A percentile compares a stretch with the other conserved stretches of the same genome.
Evolutionary conservation across 1,140 invertebrate species (phyloP).

Genomic region (Cydia strobilella): DNA sequence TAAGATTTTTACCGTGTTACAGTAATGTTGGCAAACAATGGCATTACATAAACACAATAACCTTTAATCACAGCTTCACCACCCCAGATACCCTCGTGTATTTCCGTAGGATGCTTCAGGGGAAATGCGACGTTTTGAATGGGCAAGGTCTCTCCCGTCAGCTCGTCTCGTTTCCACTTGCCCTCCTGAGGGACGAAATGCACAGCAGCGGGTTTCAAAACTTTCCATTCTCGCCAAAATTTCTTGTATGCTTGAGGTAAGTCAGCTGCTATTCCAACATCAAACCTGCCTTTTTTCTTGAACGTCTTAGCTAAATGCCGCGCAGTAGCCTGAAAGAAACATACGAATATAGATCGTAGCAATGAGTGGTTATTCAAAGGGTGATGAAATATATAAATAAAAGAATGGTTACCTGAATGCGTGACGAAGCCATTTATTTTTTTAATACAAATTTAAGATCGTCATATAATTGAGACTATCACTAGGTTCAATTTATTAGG

Average conservation of each 20-base stretch:
- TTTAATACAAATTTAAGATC: slow-evolving; percentile 6
- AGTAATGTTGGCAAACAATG: slow-evolving; percentile 24
- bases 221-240: slow-evolving; percentile 93
- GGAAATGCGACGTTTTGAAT: slow-evolving; percentile 91
- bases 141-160: slow-evolving; percentile 85
- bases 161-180: slow-evolving; percentile 86
- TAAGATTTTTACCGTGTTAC: too few species aligned
- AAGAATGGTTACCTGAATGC: slow-evolving; percentile 61
- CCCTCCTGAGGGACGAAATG: slow-evolving; percentile 90
- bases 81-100: slow-evolving; percentile 95
- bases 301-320: slow-evolving; percentile 69
- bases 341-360: slow-evolving; percentile 42
- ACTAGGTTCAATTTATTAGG: slow-evolving; percentile 5
- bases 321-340: slow-evolving; percentile 62
- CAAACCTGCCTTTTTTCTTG: slow-evolving; percentile 80
- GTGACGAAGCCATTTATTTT: slow-evolving; percentile 70
- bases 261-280: slow-evolving; percentile 82
- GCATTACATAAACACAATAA: slow-evolving; percentile 38
- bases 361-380: slow-evolving; percentile 31
- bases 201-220: slow-evolving; percentile 87
- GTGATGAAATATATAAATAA: slow-evolving; percentile 52
- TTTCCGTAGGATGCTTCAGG: slow-evolving; percentile 88
- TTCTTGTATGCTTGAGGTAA: slow-evolving; percentile 93
- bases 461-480: slow-evolving; percentile 26
- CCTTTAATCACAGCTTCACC: slow-evolving; percentile 95